Evolutionary conservation across 2,888 invertebrate species (phyloP).

Genomic region (Folsomia manolachei): DNA sequence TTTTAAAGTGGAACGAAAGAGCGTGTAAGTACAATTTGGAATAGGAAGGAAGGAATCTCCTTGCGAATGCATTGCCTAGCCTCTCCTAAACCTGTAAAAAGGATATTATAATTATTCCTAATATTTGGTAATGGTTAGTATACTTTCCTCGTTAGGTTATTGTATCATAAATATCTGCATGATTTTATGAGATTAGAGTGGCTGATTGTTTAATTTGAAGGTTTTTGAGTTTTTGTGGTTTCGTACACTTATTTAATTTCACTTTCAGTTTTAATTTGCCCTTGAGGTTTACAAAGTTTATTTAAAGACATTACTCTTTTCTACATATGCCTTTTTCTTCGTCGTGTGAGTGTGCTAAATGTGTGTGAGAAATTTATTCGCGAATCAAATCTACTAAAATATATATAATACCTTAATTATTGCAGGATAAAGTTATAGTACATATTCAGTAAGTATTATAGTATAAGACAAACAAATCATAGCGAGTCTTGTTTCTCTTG

Average conservation of each 20-base stretch:
- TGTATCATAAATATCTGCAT: neutral
- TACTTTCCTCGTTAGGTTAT: neutral
- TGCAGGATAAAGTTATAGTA: neutral
- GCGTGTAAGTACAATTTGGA: conserved; percentile 51
- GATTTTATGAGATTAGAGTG: neutral
- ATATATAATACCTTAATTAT: no score
- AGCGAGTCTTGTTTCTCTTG: no score
- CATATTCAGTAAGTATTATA: neutral
- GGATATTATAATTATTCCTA: conserved; percentile 9
- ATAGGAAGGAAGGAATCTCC: conserved; percentile 48
- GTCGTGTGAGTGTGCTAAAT: no score
- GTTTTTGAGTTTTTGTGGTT: neutral
- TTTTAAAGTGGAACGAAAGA: conserved; percentile 36
- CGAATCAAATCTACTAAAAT: no score
- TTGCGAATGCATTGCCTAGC: conserved; percentile 38
- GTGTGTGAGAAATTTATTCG: no score
- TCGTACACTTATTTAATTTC: neutral
- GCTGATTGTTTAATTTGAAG: neutral
- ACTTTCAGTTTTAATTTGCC: no score
- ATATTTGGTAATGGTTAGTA: no score
- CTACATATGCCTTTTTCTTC: no score
- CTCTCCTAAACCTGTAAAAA: conserved; percentile 48
- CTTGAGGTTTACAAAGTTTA: no score
- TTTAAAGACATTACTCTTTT: no score
- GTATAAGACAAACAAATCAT: neutral